phyloP scores from a whole-genome alignment of 2,888 invertebrate species.

The Chrysolina haemoptera region DNA sequence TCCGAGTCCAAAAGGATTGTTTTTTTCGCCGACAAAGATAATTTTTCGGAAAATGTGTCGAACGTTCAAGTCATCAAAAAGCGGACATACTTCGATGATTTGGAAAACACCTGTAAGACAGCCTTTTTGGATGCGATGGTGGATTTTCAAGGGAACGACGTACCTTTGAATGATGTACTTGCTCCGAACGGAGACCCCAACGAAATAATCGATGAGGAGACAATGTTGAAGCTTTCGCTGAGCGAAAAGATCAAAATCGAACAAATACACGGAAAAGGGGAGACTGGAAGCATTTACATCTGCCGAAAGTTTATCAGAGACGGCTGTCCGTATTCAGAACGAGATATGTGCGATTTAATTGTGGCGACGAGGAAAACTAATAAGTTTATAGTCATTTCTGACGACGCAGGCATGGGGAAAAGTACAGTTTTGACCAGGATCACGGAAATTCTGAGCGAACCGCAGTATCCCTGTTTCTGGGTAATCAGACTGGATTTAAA shows the following conservation, averaged over 20 bases:
- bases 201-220: conserved; percentile 23
- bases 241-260: conserved; percentile 20
- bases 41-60: neutral
- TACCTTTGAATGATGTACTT: conserved; percentile 4
- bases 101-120: neutral
- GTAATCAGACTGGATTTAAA: conserved; percentile 20
- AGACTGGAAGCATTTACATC: conserved; percentile 22
- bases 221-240: conserved; percentile 12
- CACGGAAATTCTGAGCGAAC: neutral
- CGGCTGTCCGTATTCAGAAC: neutral
- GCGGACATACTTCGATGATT: neutral
- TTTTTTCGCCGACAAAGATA: neutral
- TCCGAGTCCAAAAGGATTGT: neutral
- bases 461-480: conserved; percentile 5
- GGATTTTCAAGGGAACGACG: conserved; percentile 26
- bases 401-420: conserved; percentile 32
- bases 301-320: conserved; percentile 5
- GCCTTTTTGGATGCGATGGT: conserved; percentile 5
- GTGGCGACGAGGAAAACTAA: neutral
- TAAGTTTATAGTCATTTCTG: conserved; percentile 24
- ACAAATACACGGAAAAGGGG: neutral
- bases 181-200: neutral
- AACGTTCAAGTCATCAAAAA: neutral
- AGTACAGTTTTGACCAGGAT: conserved; percentile 22
- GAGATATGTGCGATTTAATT: neutral